Evolutionary conservation across 2,113 vertebrate species (phyloP).

Genomic region (Alaudala cheleensis): DNA sequence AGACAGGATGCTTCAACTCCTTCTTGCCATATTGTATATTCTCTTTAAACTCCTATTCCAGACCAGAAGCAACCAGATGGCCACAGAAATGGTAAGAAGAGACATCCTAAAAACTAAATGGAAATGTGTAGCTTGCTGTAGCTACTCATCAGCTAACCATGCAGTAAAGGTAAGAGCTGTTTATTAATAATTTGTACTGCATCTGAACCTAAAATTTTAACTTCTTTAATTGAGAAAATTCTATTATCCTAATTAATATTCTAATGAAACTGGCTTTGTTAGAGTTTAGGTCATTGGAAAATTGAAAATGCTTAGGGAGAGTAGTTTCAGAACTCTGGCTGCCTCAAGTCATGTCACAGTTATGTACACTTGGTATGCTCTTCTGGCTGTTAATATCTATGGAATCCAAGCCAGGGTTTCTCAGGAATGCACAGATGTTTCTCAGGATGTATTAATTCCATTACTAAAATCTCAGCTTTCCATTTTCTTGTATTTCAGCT

Average conservation of each 20-base stretch:
- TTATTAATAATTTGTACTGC: not conserved
- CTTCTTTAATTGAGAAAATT: not conserved
- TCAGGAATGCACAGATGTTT: conserved; percentile 36
- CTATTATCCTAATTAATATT: not conserved
- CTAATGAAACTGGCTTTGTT: not conserved
- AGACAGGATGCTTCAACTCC: not conserved
- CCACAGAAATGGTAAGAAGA: not conserved
- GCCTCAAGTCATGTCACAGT: not conserved
- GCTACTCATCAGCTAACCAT: not conserved
- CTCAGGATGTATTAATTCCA: not conserved
- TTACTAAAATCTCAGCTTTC: not conserved
- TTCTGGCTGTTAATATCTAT: not conserved
- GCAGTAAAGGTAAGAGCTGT: not conserved
- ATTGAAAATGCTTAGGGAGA: not conserved
- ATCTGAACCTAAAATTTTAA: not conserved
- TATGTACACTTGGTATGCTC: not conserved
- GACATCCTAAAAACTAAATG: not conserved
- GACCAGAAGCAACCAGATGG: not conserved
- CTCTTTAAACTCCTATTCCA: not conserved
- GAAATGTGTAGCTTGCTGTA: not conserved
- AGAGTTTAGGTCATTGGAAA: not conserved
- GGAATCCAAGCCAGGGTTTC: not conserved
- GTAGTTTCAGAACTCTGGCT: not conserved
- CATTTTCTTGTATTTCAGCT: not conserved
- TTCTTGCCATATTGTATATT: not conserved